Evolutionary conservation across 2,113 vertebrate species (phyloP).

Genomic region (Patagioenas fasciata): DNA sequence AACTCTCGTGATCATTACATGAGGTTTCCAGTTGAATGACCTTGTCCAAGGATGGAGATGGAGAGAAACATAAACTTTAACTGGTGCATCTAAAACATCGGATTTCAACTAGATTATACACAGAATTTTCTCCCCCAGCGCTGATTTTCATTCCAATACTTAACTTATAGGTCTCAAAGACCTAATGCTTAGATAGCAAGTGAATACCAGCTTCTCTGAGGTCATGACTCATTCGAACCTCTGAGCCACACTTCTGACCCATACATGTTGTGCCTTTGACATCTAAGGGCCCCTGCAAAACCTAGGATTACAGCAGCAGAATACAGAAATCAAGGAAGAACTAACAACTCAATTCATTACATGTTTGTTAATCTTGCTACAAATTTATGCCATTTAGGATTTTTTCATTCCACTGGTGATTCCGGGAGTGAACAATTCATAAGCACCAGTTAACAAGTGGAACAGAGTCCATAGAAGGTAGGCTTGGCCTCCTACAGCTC

Average conservation of each 20-base stretch:
- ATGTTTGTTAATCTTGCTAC: not conserved
- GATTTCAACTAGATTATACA: not conserved
- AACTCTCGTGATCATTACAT: not conserved
- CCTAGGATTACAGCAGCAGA: not conserved
- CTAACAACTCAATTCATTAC: not conserved
- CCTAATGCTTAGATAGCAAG: not conserved
- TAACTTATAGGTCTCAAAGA: not conserved
- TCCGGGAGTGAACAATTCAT: not conserved
- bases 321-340: not conserved
- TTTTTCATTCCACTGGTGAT: not conserved
- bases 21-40: not conserved
- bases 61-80: not conserved
- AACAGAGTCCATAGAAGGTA: not conserved
- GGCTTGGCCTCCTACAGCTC: not conserved
- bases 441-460: not conserved
- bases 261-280: not conserved
- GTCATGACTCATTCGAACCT: not conserved
- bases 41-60: not conserved
- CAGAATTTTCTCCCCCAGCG: not conserved
- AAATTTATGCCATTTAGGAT: not conserved
- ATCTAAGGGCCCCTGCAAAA: not conserved
- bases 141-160: not conserved
- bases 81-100: not conserved
- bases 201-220: not conserved
- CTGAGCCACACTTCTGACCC: not conserved